Evolutionary conservation across 1,140 invertebrate genomes (phyloP), one percentile per base, ranked within the genome.

Genomic region (Odontomachus brunneus): DNA sequence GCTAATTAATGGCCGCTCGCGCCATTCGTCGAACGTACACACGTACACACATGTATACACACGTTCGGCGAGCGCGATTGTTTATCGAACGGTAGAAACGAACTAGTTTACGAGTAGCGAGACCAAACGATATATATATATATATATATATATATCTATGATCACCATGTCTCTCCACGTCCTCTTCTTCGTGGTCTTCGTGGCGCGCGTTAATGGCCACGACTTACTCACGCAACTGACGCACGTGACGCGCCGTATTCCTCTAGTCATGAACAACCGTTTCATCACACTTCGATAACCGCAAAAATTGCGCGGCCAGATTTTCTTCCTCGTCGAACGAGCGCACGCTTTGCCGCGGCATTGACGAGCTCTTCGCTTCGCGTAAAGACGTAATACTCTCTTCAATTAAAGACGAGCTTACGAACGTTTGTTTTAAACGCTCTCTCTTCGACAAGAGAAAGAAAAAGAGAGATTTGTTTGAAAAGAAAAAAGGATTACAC

Each of bases 141-240:
- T n/a, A 5, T 2, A n/a, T n/a, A n/a, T n/a, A n/a, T 4, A 78
- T 69, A 59, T 69, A 80, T 60, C 57, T 48, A 0, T 57, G 66
- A 82, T 82, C 69, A 33, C 22, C 33, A 1, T 5, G 33, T 17
- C 5, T 60, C 38, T 22, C n/a, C 62, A n/a, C 11, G 14, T 19
- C 66, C 48, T n/a, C 67, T 17, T 33, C 22, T 33, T 33, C 51
- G 66, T 38, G 51, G 53, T 72, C 57, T n/a, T 38, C 29, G 44
- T 33, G 73, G 26, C 73, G 73, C 60, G 49, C 49, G 48, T 75
- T 82, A 75, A 82, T 75, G 81, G 19, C 33, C 72, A 24, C 51
- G 81, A 66, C 81, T 83, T 83, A 83, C 60, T 83, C 81, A 82
- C 60, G 81, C 60, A 83, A 75, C 72, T 83, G 72, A 83, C 60